Evolutionary conservation across 1,140 invertebrate genomes (phyloP).

Genomic region (Apis dorsata): DNA sequence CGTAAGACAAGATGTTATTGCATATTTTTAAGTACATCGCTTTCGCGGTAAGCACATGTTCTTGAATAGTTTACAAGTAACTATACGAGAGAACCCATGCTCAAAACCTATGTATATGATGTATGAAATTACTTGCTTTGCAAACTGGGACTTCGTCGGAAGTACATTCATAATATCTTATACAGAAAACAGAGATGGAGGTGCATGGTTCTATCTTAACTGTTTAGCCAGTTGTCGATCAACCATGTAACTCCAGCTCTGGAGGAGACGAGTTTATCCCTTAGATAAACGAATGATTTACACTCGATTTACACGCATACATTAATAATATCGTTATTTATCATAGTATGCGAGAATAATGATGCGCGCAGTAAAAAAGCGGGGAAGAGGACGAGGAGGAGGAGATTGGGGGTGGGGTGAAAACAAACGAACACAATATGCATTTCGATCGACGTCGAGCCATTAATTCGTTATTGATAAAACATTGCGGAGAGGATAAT

Average conservation of each 20-base stretch:
- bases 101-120: conserved; percentile 3
- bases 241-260: conserved; percentile 20
- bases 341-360: conserved; percentile 44
- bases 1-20: conserved; percentile 48
- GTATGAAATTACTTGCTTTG: conserved; percentile 44
- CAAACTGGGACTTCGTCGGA: conserved; percentile 34
- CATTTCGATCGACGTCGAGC: conserved; percentile 46
- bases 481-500: conserved; percentile 27
- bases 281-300: conserved; percentile 46
- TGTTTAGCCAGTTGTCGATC: neutral
- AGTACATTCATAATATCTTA: conserved; percentile 43
- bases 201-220: conserved; percentile 4
- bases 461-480: conserved; percentile 46
- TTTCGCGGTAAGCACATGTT: conserved; percentile 45
- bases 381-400: conserved; percentile 46
- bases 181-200: conserved; percentile 39
- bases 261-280: conserved; percentile 17
- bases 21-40: conserved; percentile 46
- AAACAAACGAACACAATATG: conserved; percentile 52
- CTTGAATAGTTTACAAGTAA: conserved; percentile 12
- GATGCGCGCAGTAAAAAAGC: conserved; percentile 62
- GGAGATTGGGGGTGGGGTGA: conserved; percentile 25
- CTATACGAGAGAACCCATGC: conserved; percentile 17
- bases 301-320: conserved; percentile 60
- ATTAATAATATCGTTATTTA: conserved; percentile 46